Percentiles rank a stretch among this genome's conserved stretches.
These are phyloP conservation scores for Zeugodacus cucurbitae DNA, from an alignment of 1,140 invertebrate species.

Conservation along the genomic window DNA sequence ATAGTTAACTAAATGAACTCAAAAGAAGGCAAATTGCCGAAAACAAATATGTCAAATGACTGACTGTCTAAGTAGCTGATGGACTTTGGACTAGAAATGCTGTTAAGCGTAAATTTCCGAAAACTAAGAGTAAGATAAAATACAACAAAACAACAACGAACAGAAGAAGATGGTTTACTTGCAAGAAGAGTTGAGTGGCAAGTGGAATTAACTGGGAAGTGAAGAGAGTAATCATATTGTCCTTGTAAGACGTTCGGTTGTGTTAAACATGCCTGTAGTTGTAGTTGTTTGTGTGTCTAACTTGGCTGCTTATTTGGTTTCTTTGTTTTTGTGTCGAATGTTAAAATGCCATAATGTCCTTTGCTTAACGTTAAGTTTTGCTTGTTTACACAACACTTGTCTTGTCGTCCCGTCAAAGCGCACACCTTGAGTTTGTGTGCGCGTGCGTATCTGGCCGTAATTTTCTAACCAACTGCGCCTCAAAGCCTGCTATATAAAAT, in stretches of 20 bases:
- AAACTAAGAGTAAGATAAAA: background rate
- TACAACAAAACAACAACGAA: background rate
- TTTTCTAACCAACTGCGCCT: background rate
- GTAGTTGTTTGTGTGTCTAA: background rate
- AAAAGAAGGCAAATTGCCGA: background rate
- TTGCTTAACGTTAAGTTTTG: background rate
- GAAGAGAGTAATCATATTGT: background rate
- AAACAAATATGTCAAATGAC: conserved; percentile 14
- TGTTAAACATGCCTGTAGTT: background rate
- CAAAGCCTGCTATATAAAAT: background rate
- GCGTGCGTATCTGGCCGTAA: background rate
- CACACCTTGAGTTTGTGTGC: background rate
- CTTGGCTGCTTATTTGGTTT: background rate
- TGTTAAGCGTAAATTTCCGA: background rate
- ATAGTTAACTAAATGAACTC: background rate
- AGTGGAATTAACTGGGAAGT: background rate
- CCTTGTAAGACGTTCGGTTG: background rate
- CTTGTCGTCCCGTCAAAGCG: background rate
- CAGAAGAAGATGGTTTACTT: background rate
- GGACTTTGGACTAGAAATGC: background rate
- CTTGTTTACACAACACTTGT: conserved; percentile 5
- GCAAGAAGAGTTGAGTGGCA: background rate
- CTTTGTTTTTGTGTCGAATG: background rate
- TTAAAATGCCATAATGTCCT: conserved; percentile 21
- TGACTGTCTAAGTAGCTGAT: conserved; percentile 6